phyloP scores from a whole-genome alignment of 2,888 invertebrate species.

The Mythimna impura region DNA sequence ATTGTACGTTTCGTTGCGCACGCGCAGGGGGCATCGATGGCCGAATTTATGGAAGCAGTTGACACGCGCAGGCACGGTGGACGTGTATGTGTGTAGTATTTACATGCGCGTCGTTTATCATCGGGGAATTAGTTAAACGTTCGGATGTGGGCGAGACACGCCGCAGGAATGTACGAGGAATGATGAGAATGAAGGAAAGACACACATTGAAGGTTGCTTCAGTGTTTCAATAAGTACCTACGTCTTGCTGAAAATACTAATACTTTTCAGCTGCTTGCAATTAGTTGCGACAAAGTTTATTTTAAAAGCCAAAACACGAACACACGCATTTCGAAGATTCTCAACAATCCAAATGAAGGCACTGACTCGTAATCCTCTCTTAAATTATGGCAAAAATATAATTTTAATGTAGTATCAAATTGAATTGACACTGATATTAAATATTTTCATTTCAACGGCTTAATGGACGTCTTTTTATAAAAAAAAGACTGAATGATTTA shows the following conservation, averaged over 20 bases:
- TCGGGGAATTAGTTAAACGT: constrained; percentile 53
- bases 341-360: not conserved
- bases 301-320: not conserved
- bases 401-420: constrained; percentile 45
- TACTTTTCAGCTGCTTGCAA: not conserved
- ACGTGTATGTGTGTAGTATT: constrained; percentile 23
- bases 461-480: constrained; percentile 45
- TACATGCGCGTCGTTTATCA: constrained; percentile 50
- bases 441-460: constrained; percentile 35
- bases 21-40: constrained; percentile 64
- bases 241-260: not conserved
- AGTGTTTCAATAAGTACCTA: not conserved
- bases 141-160: constrained; percentile 45
- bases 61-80: constrained; percentile 49
- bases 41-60: constrained; percentile 56
- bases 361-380: constrained; percentile 7
- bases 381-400: constrained; percentile 12
- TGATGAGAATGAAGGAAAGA: not conserved
- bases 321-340: not conserved
- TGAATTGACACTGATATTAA: constrained; percentile 39
- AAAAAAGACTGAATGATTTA: constrained; percentile 50
- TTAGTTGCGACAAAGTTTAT: not conserved
- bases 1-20: constrained; percentile 45
- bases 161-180: not conserved
- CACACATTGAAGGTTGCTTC: no score